Evolutionary conservation across 1,140 invertebrate species (phyloP).

Genomic region (Penaeus vannamei): DNA sequence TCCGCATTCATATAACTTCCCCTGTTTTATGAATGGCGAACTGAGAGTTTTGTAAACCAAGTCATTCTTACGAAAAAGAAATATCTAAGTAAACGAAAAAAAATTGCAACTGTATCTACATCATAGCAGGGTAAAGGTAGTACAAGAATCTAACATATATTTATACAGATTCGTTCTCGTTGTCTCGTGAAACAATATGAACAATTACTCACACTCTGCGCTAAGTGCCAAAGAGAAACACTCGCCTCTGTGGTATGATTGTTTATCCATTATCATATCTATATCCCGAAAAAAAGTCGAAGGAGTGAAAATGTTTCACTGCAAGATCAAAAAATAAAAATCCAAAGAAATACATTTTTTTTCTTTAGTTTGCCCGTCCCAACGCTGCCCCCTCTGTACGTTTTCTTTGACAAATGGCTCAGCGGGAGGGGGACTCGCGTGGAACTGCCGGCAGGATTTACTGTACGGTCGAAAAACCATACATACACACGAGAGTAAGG

Average conservation of each 20-base stretch:
- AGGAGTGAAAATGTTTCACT: neutral
- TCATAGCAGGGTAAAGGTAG: neutral
- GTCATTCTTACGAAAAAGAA: no score
- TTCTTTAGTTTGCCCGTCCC: conserved; percentile 37
- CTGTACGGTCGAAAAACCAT: neutral
- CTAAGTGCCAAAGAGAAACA: conserved; percentile 4
- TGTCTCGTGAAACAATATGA: no score
- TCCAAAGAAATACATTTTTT: neutral
- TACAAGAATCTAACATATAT: neutral
- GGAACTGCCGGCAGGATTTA: conserved; percentile 14
- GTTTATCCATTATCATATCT: neutral
- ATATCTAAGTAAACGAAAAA: neutral
- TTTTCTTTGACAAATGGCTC: conserved; percentile 57
- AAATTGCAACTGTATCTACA: neutral
- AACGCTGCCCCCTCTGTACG: conserved; percentile 54
- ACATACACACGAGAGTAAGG: conserved; percentile 45
- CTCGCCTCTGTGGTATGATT: neutral
- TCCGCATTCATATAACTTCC: conserved; percentile 59
- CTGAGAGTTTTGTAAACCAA: neutral
- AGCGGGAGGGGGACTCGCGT: conserved; percentile 53
- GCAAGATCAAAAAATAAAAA: neutral
- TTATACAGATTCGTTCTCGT: neutral
- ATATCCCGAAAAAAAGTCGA: neutral
- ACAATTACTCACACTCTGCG: conserved; percentile 22
- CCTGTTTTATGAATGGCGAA: conserved; percentile 52